These are phyloP conservation scores for Geotrupes spiniger DNA, from an alignment of 2,888 invertebrate genomes.

Conservation along the genomic window DNA sequence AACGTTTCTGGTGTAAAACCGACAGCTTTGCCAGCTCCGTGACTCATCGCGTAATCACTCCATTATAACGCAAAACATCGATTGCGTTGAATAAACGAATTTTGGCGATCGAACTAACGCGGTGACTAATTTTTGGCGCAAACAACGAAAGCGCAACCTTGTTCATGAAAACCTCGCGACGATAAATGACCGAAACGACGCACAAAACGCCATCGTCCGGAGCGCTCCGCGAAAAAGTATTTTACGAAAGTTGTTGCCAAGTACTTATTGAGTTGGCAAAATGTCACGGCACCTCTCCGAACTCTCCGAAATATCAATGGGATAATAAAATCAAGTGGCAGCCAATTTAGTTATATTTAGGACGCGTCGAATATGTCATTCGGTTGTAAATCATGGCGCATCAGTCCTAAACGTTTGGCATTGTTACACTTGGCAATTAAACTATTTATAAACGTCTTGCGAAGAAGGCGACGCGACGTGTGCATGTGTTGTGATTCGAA, in stretches of 20 bases:
- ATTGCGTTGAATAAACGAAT: too few species aligned
- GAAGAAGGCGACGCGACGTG: too few species aligned
- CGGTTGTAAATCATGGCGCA: conserved; percentile 19
- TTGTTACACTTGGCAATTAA: too few species aligned
- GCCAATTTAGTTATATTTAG: conserved; percentile 19
- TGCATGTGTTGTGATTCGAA: too few species aligned
- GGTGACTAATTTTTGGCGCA: too few species aligned
- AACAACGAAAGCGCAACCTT: neutral
- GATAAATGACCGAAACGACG: neutral
- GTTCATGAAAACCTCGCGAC: neutral
- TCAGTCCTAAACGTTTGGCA: neutral
- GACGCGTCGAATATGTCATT: conserved; percentile 18
- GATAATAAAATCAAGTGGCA: conserved; percentile 8
- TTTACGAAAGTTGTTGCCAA: conserved; percentile 11
- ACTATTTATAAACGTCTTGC: too few species aligned
- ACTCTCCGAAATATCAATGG: conserved; percentile 2
- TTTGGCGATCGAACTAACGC: too few species aligned
- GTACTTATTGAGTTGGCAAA: conserved; percentile 14
- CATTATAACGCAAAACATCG: too few species aligned
- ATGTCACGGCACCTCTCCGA: conserved; percentile 7
- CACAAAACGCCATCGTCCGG: too few species aligned
- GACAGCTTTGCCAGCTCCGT: too few species aligned
- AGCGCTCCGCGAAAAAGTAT: neutral
- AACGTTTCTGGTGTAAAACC: too few species aligned
- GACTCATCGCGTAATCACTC: too few species aligned